These are phyloP conservation scores for Phyllostomus discolor DNA, from an alignment of 2,113 vertebrate genomes.

Conservation along the genomic window DNA sequence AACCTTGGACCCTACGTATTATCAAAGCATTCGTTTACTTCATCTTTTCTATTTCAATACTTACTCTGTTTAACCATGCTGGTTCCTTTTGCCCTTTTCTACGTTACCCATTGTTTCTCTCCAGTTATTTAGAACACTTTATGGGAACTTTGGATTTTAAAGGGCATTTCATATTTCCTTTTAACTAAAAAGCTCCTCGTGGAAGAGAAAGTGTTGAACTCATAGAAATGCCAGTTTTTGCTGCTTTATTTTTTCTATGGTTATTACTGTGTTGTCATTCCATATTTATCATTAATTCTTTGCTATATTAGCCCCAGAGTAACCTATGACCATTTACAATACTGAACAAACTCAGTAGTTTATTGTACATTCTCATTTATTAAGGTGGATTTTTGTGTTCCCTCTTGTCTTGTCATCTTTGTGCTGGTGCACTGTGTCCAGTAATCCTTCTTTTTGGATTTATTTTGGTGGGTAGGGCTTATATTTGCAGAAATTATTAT, in stretches of 20 bases:
- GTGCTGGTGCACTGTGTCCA: conserved; percentile 87
- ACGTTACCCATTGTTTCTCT: conserved; percentile 25
- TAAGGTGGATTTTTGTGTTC: conserved; percentile 90
- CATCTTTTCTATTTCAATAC: conserved; percentile 35
- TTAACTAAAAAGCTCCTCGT: conserved; percentile 44
- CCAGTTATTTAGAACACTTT: neutral
- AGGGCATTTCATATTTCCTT: conserved; percentile 39
- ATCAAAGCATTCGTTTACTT: conserved; percentile 36
- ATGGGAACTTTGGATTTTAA: conserved; percentile 54
- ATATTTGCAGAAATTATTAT: conserved; percentile 65
- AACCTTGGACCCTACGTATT: neutral
- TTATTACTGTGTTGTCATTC: conserved; percentile 48
- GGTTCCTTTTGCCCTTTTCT: conserved; percentile 37
- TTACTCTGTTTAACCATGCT: conserved; percentile 41
- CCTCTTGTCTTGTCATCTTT: conserved; percentile 83
- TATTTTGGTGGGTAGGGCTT: conserved; percentile 70
- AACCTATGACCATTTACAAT: conserved; percentile 63
- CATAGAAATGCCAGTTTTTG: conserved; percentile 36
- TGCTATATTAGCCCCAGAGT: conserved; percentile 61
- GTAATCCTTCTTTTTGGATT: conserved; percentile 83
- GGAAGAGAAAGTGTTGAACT: conserved; percentile 49
- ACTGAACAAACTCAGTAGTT: conserved; percentile 65
- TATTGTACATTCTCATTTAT: conserved; percentile 77
- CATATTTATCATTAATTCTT: conserved; percentile 46
- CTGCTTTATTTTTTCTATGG: neutral